Conservation (phyloP, 37 sponge, comb jelly and placozoan species). For the Hormiphora californensis region DNA sequence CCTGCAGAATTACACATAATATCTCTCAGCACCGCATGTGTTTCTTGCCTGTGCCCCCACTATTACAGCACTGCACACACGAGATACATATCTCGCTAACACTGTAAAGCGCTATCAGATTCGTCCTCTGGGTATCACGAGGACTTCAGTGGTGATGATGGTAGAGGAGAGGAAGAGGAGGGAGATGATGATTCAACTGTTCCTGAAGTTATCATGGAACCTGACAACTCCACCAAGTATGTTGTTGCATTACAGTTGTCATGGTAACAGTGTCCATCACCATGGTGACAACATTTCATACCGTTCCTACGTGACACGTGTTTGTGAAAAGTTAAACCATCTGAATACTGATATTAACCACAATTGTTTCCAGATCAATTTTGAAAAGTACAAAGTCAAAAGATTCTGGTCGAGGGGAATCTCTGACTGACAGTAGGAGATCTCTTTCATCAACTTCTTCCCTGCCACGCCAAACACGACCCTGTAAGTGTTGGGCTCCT, state of each 20-base stretch:
- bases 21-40: too few relatives aligned
- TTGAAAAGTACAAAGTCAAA: neutral
- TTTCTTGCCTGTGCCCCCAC: too few relatives aligned
- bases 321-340: too few relatives aligned
- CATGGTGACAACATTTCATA: neutral
- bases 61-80: too few relatives aligned
- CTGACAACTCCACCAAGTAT: conserved; percentile 4
- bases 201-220: conserved; percentile 52
- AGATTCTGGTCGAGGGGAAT: conserved; percentile 33
- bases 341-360: too few relatives aligned
- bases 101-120: conserved; percentile 49
- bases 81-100: too few relatives aligned
- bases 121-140: conserved; percentile 46
- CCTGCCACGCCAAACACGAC: neutral
- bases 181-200: neutral
- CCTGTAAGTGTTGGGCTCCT: neutral
- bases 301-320: neutral
- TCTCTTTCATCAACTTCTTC: neutral
- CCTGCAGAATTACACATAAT: too few relatives aligned
- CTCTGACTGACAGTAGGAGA: neutral
- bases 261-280: neutral
- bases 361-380: neutral
- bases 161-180: conserved; percentile 14
- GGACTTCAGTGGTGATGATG: conserved; percentile 11
- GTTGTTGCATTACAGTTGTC: neutral